Evolutionary conservation across 2,113 vertebrate genomes (phyloP).

Genomic region (Cyphomyrus plagiostoma): DNA sequence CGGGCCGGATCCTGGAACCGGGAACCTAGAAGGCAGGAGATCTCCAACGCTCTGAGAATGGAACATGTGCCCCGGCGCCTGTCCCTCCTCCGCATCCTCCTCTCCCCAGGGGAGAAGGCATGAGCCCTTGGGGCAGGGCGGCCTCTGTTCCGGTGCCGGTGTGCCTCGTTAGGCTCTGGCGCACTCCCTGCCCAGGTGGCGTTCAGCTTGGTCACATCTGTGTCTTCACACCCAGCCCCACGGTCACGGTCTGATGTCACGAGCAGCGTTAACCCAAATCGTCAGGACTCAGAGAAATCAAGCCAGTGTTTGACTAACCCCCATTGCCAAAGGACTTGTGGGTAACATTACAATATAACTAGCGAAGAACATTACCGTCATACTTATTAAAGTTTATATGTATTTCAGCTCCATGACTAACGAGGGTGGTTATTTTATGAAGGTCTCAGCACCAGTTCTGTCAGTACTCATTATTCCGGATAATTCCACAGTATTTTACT

Average conservation of each 20-base stretch:
- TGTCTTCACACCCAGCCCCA: background rate
- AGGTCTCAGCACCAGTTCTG: background rate
- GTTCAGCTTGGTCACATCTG: background rate
- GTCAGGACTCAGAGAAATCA: background rate
- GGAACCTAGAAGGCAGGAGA: background rate
- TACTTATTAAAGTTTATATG: constrained; percentile 6
- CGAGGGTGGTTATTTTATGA: background rate
- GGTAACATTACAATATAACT: background rate
- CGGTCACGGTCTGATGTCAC: background rate
- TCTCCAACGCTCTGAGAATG: background rate
- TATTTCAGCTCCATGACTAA: background rate
- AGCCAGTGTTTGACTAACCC: background rate
- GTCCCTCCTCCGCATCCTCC: constrained; percentile 44
- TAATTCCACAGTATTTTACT: background rate
- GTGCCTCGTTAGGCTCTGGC: no score
- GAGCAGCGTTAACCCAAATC: background rate
- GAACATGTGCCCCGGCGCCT: background rate
- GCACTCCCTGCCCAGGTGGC: background rate
- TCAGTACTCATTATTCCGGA: background rate
- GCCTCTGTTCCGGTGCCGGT: background rate
- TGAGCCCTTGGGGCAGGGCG: no score
- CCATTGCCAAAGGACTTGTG: background rate
- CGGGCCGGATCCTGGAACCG: background rate
- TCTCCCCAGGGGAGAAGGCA: constrained; percentile 11
- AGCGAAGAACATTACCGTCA: background rate